phyloP scores from a whole-genome alignment of 1,140 invertebrate genomes.

The Drosophila takahashii region DNA sequence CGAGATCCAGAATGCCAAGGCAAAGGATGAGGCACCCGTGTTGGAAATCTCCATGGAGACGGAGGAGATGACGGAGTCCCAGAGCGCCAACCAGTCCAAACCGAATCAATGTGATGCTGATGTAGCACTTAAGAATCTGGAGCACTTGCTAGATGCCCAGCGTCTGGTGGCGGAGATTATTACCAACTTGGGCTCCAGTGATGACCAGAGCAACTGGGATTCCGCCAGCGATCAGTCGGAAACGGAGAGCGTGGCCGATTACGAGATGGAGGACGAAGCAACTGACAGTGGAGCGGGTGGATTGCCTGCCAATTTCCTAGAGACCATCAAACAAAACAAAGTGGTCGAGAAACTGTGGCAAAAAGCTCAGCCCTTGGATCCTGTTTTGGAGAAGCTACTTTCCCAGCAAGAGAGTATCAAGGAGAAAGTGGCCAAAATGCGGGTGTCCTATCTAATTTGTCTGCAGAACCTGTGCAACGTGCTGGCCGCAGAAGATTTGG shows the following conservation, averaged over 20 bases:
- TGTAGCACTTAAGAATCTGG: constrained; percentile 85
- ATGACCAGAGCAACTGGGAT: constrained; percentile 72
- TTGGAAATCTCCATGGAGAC: constrained; percentile 49
- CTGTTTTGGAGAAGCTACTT: constrained; percentile 25
- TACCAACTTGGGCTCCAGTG: constrained; percentile 89
- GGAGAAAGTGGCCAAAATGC: constrained; percentile 46
- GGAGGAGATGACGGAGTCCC: constrained; percentile 35
- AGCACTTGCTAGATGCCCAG: constrained; percentile 87
- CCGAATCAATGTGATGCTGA: constrained; percentile 37
- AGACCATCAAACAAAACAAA: constrained; percentile 56
- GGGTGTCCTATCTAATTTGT: constrained; percentile 65
- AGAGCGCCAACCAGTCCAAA: constrained; percentile 5
- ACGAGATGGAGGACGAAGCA: constrained; percentile 48
- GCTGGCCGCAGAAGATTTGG: constrained; percentile 63
- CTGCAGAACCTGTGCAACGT: constrained; percentile 70
- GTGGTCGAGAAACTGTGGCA: constrained; percentile 57
- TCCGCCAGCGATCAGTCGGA: constrained; percentile 64
- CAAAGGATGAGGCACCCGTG: constrained; percentile 33
- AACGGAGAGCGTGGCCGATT: constrained; percentile 70
- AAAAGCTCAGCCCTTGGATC: constrained; percentile 38
- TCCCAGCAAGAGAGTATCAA: constrained; percentile 22
- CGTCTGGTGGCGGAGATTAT: constrained; percentile 89
- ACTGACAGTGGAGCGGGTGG: constrained; percentile 55
- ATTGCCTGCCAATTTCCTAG: constrained; percentile 61
- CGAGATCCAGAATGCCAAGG: constrained; percentile 8